Percentiles rank a stretch among this genome's conserved stretches.
Evolutionary conservation across 2,797 vertebrate species (phyloP).

Genomic region (Aselliscus stoliczkanus): DNA sequence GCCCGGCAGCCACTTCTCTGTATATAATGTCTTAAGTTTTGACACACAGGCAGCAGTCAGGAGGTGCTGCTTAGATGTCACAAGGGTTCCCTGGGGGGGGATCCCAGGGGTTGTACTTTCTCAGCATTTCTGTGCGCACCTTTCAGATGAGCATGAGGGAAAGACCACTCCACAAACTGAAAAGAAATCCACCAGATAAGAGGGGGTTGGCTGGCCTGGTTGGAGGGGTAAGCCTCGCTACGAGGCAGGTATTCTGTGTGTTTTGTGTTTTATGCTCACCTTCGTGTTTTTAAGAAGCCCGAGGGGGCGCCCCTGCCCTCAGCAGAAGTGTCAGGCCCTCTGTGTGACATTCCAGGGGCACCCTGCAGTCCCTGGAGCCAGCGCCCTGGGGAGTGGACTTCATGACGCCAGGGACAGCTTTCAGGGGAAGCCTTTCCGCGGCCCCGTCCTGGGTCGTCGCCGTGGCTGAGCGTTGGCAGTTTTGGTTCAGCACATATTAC

Average conservation of each 20-base stretch:
- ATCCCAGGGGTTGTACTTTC: neutral
- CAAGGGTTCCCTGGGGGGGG: neutral
- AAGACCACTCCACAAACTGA: neutral
- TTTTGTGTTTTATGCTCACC: neutral
- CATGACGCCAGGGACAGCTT: fast-evolving
- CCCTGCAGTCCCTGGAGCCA: no score
- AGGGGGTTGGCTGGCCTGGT: no score
- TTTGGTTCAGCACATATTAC: no score
- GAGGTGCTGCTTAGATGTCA: neutral
- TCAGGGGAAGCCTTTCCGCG: neutral
- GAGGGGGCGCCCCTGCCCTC: neutral
- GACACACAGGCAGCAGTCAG: fast-evolving
- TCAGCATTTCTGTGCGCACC: neutral
- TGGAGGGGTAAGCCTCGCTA: no score
- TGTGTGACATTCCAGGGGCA: neutral
- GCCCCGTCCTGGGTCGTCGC: neutral
- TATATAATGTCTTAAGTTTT: neutral
- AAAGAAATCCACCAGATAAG: no score
- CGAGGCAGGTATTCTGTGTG: no score
- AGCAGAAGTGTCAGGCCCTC: neutral
- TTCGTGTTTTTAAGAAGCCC: neutral
- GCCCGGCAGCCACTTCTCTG: conserved; percentile 27
- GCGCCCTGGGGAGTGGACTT: neutral
- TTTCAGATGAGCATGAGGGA: neutral
- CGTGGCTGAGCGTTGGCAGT: fast-evolving